Conservation (phyloP, 2,113 vertebrate species). For the Oxyura jamaicensis region DNA sequence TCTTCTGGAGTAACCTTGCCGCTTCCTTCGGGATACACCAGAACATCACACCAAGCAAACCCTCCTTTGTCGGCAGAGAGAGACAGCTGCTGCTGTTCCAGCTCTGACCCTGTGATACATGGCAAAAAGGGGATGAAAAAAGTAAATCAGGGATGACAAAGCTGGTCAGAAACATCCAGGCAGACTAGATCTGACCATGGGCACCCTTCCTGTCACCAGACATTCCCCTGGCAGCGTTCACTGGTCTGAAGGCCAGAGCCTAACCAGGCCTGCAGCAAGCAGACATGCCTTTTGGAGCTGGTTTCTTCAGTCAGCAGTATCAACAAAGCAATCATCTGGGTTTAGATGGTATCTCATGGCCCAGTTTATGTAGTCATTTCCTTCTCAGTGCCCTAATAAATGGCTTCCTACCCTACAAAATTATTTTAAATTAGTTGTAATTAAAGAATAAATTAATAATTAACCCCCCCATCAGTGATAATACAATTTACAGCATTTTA, state of each 20-base stretch:
- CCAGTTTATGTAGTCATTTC: background rate
- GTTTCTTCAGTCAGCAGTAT: background rate
- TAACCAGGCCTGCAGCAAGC: background rate
- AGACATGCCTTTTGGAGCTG: background rate
- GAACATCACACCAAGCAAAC: background rate
- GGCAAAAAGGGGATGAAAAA: background rate
- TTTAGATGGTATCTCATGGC: background rate
- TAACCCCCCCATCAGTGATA: background rate
- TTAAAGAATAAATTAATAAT: slow-evolving; percentile 37
- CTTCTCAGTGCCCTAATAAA: background rate
- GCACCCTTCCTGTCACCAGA: background rate
- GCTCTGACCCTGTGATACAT: background rate
- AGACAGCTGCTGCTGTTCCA: background rate
- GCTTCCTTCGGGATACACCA: background rate
- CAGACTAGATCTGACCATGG: background rate
- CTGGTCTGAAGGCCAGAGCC: background rate
- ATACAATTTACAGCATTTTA: background rate
- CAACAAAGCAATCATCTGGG: background rate
- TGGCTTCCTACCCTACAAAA: background rate
- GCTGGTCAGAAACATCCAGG: background rate
- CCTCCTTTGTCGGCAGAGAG: background rate
- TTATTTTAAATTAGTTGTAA: background rate
- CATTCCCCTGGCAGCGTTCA: background rate
- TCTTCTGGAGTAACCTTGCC: background rate
- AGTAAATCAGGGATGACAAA: background rate